Evolutionary conservation across 2,888 invertebrate species (phyloP), one percentile per base, ranked within the genome.

Genomic region (Imbricaverruca yamaguchii): DNA sequence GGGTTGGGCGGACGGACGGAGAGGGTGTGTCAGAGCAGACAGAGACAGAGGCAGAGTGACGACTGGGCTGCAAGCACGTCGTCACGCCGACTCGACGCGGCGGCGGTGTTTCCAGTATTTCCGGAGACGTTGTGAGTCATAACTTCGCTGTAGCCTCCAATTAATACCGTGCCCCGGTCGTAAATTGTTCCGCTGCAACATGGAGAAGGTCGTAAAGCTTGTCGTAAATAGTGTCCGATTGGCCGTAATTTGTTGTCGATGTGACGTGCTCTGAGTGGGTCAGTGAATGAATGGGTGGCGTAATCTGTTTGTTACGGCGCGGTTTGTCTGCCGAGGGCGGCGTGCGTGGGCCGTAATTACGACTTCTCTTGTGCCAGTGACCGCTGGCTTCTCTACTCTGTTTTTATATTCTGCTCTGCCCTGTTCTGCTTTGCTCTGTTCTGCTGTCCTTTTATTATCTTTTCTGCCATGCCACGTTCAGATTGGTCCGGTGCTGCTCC

Each of bases 221-320:
- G 69, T 69, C 69, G 69, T 69, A 69, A 69, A 69, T 69, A 69
- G 39, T 39, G 69, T 69, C 15, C 69, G 69, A 69, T 69, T 69
- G 69, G 69, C 69, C 69, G 69, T 69, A 69, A 69, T 69, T 69
- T 69, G 39, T 69, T 69, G 69, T 69, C 69, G 69, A 69, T 69
- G 39, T 69, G 69, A 69, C 69, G 69, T 25, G 69, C 12, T 39
- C 69, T 39, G 69, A 69, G 69, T 69, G 69, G 69, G 69, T 69
- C 69, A 69, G 15, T 39, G 39, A 15, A 69, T 69, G 69, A 39
- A 69, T 25, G 39, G 69, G 25, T 4, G 69, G 69, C 1, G 39
- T 10, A 23, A 15, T 39, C 69, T 69, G 23, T 69, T 39, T 69
- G 69, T 69, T 25, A 69, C 69, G 69, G 39, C 69, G 39, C 39